Percentiles rank a stretch among this genome's conserved stretches.
These are phyloP conservation scores for Thalassarche chlororhynchos DNA, from an alignment of 2,113 vertebrate species.

Conservation along the genomic window DNA sequence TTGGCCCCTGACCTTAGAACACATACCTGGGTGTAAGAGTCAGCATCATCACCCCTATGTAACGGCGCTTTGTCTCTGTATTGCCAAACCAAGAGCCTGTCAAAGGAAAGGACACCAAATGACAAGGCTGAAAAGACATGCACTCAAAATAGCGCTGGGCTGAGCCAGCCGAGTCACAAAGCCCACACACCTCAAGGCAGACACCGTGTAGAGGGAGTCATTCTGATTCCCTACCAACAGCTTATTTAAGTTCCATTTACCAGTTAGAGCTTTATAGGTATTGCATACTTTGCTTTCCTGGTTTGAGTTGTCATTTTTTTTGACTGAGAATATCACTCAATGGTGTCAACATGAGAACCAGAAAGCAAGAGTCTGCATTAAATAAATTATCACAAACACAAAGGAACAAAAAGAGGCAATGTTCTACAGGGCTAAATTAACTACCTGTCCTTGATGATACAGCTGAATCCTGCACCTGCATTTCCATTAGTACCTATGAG, in stretches of 20 bases:
- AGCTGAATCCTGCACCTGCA: not conserved
- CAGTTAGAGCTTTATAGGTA: not conserved
- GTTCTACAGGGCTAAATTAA: not conserved
- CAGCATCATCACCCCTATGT: conserved; percentile 97
- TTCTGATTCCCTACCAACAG: not conserved
- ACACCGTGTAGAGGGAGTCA: accelerated
- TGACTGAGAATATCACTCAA: not conserved
- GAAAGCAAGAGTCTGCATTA: not conserved
- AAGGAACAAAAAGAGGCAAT: not conserved
- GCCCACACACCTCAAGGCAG: not conserved
- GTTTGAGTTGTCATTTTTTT: not conserved
- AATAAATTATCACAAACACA: not conserved
- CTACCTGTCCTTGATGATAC: not conserved
- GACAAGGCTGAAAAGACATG: not conserved
- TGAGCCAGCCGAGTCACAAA: not conserved
- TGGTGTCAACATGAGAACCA: not conserved
- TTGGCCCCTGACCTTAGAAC: not conserved
- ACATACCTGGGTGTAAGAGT: conserved; percentile 89
- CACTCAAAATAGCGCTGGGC: not conserved
- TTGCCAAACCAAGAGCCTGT: conserved; percentile 83
- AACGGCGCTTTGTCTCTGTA: conserved; percentile 79
- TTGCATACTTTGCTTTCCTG: not conserved
- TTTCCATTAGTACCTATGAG: not conserved
- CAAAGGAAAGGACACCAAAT: not conserved
- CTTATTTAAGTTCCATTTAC: no score